Percentiles rank a stretch among this genome's conserved stretches.
These are phyloP conservation scores for Micrasema minimum DNA, from an alignment of 1,140 invertebrate species.

Conservation along the genomic window DNA sequence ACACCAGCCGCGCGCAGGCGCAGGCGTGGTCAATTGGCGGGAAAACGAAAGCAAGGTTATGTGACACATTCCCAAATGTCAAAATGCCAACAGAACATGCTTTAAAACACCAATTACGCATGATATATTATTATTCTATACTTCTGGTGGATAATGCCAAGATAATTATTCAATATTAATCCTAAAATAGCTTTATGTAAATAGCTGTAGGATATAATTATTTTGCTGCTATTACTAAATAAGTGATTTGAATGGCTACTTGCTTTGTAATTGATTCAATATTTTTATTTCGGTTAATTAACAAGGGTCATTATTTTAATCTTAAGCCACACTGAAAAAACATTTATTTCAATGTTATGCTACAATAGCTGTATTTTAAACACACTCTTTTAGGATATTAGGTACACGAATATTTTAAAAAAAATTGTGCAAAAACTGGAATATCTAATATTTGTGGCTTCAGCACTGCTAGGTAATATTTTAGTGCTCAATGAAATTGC, in stretches of 20 bases:
- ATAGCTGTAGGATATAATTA: neutral
- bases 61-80: constrained; percentile 36
- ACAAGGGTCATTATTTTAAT: neutral
- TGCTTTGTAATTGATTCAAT: neutral
- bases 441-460: no score
- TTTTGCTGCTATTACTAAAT: neutral
- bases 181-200: neutral
- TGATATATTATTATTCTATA: neutral
- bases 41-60: constrained; percentile 39
- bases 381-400: neutral
- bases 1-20: neutral
- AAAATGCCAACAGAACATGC: constrained; percentile 21
- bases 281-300: neutral
- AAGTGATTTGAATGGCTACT: neutral
- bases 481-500: no score
- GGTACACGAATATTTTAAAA: neutral
- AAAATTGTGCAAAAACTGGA: no score
- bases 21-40: constrained; percentile 26
- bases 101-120: neutral
- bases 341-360: neutral
- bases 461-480: no score
- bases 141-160: neutral
- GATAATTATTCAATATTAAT: neutral
- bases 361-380: neutral
- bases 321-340: neutral